A percentile compares a stretch with the other conserved stretches of the same genome.
Evolutionary conservation across 2,113 vertebrate species (phyloP).

Genomic region (Coryphaenoides rupestris): DNA sequence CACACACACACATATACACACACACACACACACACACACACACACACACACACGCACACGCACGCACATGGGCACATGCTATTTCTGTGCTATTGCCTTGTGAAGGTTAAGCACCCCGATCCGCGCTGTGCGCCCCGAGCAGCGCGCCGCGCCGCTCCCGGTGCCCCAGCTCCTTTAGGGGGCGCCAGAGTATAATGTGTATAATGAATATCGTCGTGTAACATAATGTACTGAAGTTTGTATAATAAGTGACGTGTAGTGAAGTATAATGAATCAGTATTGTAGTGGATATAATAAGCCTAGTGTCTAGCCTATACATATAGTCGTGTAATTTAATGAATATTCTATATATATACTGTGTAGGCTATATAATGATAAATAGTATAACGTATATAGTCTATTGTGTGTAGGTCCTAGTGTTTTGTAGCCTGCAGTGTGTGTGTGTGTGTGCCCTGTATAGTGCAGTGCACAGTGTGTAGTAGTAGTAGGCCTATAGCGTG

Average conservation of each 20-base stretch:
- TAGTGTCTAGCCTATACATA: no score
- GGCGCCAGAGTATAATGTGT: slow-evolving; percentile 64
- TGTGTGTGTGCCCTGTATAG: no score
- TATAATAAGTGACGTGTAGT: neutral
- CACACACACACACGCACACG: no score
- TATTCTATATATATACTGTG: no score
- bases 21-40: neutral
- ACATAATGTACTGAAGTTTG: neutral
- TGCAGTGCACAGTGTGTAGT: no score
- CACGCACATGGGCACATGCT: neutral
- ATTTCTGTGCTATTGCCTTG: neutral
- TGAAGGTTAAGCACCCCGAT: neutral
- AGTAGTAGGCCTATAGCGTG: no score
- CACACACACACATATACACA: neutral
- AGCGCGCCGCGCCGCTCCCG: slow-evolving; percentile 13
- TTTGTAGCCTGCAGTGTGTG: neutral
- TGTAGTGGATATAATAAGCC: no score
- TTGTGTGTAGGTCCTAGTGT: neutral
- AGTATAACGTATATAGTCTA: no score
- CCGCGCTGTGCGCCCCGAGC: neutral
- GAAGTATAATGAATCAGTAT: neutral
- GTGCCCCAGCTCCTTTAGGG: slow-evolving; percentile 49
- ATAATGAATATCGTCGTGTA: neutral
- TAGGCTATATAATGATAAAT: no score
- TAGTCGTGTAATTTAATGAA: no score